Evolutionary conservation across 1,140 invertebrate species (phyloP).

Genomic region (Trichonephila clavipes): DNA sequence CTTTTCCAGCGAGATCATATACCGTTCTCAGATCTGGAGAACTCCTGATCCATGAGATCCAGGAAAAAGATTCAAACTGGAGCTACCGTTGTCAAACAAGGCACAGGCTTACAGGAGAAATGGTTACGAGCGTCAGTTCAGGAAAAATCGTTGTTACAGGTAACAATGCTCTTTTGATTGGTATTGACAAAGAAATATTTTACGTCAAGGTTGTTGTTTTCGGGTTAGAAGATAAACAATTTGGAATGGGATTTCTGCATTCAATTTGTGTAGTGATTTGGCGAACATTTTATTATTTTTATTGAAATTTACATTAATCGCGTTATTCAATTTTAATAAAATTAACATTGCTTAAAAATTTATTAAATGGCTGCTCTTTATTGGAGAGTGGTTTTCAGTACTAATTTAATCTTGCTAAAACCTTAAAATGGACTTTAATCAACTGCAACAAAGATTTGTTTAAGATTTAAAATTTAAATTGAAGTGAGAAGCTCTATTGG

Average conservation of each 20-base stretch:
- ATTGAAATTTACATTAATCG: too few relatives aligned
- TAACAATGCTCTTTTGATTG: slow-evolving; percentile 47
- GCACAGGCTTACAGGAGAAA: slow-evolving; percentile 95
- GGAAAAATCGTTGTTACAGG: slow-evolving; percentile 89
- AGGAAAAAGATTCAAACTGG: slow-evolving; percentile 70
- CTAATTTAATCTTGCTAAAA: too few relatives aligned
- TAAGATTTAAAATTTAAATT: too few relatives aligned
- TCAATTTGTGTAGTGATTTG: background rate
- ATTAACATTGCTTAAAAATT: too few relatives aligned
- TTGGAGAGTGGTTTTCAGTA: too few relatives aligned
- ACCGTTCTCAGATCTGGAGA: slow-evolving; percentile 69
- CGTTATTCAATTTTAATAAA: too few relatives aligned
- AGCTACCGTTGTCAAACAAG: slow-evolving; percentile 94
- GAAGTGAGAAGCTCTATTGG: too few relatives aligned
- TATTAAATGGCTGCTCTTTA: too few relatives aligned
- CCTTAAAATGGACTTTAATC: too few relatives aligned
- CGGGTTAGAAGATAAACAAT: background rate
- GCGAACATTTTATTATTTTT: too few relatives aligned
- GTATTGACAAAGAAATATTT: slow-evolving; percentile 10
- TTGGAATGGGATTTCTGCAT: background rate
- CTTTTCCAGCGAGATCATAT: slow-evolving; percentile 60
- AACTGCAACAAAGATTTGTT: too few relatives aligned
- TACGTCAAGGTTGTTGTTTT: background rate
- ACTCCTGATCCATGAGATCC: slow-evolving; percentile 67
- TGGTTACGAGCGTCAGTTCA: slow-evolving; percentile 94